Evolutionary conservation across 2,797 vertebrate species (phyloP), one percentile per base, ranked within the genome.

Genomic region (Eidolon dupreanum): DNA sequence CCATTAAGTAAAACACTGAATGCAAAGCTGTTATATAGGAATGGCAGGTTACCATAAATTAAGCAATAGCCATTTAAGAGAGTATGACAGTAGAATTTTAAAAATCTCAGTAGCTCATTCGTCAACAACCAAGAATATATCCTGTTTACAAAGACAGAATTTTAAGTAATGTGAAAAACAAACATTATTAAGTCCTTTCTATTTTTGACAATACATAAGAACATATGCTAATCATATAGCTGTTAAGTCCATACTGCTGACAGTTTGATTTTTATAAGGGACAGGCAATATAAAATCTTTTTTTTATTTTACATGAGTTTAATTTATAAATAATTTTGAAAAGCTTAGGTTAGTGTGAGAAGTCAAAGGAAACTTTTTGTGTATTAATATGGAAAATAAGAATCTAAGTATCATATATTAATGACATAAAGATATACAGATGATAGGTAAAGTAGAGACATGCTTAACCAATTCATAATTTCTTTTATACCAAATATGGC

Each of bases 21-120:
- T 96, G 59, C 78, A 93, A 63, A 95, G 36, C 71, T 96, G 92
- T 90, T 93, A 94, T 97, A 96, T 97, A 98, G 83, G 26, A 96
- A 88, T 95, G 75, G 36, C 90, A 98, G 93, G 92, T 87, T 98
- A 78, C 88, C 89, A 96, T 97, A 98, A 98, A 98, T 96, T 97
- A 98, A 97, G 87, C 68, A 79, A 26, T 94, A 97, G 24, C 59
- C 93, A 26, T 90, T 96, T 77, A 22, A 81, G 70, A 96, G 74
- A 92, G 26, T n/a, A 15, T 93, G 59, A 51, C 51, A 96, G 84
- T 31, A 89, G 93, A 95, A 97, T 98, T 97, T 93, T 71, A 79
- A 92, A 96, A 41, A 79, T 59, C 68, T 22, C 5, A 93, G 81
- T 43, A 97, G 86, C 20, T 96, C 87, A 96, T 96, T 98, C 96